Conservation (phyloP, 1,140 invertebrate species). For the Drosophila punjabiensis region DNA sequence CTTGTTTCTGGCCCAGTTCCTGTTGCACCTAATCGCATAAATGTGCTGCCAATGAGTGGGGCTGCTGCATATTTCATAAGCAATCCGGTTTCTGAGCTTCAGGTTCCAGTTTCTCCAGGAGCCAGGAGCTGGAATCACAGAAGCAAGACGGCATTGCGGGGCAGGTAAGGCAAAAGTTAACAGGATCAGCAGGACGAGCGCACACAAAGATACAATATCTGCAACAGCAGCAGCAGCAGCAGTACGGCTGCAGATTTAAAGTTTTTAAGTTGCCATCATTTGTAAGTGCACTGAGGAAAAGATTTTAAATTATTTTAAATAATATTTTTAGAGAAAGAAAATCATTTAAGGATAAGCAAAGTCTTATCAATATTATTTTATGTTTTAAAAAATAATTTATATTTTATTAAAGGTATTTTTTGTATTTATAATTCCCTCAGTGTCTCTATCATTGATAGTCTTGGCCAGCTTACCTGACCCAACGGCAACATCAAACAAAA, state of each 20-base stretch:
- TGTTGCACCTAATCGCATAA: constrained; percentile 82
- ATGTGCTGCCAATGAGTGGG: constrained; percentile 78
- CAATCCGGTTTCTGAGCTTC: constrained; percentile 36
- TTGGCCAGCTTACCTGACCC: constrained; percentile 52
- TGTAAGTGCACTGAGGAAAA: constrained; percentile 17
- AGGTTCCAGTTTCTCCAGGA: neutral
- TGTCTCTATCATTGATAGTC: constrained; percentile 36
- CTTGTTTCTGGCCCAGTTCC: constrained; percentile 36
- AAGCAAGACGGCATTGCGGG: constrained; percentile 21
- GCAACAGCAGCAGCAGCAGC: constrained; percentile 13
- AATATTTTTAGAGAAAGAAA: neutral
- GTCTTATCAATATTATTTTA: neutral
- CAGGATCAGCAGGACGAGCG: constrained; percentile 38
- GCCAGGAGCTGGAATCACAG: constrained; percentile 7
- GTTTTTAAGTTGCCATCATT: constrained; percentile 47
- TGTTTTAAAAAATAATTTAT: neutral
- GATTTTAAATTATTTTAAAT: neutral
- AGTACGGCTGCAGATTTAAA: constrained; percentile 39
- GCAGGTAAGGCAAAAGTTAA: constrained; percentile 53
- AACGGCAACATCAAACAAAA: constrained; percentile 44
- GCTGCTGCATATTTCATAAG: constrained; percentile 78
- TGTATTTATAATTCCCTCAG: neutral
- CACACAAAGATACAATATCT: constrained; percentile 27
- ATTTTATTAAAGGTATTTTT: neutral
- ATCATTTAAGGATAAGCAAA: neutral